Conservation (phyloP, 2,797 vertebrate species). For the Pelochelys cantorii region DNA sequence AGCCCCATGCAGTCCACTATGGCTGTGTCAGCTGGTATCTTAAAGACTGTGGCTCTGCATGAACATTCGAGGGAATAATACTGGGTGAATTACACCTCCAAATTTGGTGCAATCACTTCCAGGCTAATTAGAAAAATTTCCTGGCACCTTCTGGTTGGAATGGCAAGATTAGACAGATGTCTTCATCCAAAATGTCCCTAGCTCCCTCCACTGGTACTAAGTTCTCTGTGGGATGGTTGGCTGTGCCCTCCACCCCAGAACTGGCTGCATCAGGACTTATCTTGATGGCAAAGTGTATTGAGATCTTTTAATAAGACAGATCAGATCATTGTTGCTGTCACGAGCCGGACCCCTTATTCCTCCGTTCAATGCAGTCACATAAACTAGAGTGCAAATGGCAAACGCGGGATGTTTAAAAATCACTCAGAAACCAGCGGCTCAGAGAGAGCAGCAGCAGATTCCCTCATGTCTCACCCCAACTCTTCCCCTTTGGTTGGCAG, state of each 20-base stretch:
- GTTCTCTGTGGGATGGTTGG: neutral
- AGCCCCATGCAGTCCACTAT: neutral
- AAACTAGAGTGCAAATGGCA: neutral
- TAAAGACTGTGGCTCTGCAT: neutral
- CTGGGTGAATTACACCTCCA: neutral
- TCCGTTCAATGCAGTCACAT: neutral
- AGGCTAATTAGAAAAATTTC: rapidly evolving
- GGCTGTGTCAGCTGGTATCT: slow-evolving; percentile 3
- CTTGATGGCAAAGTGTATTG: neutral
- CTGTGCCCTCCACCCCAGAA: neutral
- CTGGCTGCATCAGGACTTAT: neutral
- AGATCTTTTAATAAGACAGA: neutral
- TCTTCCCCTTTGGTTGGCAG: neutral
- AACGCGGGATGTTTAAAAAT: neutral
- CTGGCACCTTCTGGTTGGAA: neutral
- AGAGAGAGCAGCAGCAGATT: neutral
- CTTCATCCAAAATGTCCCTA: neutral
- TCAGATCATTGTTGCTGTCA: neutral
- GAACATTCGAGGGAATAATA: neutral
- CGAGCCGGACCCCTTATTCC: neutral
- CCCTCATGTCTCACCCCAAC: neutral
- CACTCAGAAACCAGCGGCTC: neutral
- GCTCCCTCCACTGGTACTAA: neutral
- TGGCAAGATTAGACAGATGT: rapidly evolving
- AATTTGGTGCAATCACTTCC: neutral